Conservation (phyloP, 2,888 invertebrate species). For the Thysanoteuthis rhombus region DNA sequence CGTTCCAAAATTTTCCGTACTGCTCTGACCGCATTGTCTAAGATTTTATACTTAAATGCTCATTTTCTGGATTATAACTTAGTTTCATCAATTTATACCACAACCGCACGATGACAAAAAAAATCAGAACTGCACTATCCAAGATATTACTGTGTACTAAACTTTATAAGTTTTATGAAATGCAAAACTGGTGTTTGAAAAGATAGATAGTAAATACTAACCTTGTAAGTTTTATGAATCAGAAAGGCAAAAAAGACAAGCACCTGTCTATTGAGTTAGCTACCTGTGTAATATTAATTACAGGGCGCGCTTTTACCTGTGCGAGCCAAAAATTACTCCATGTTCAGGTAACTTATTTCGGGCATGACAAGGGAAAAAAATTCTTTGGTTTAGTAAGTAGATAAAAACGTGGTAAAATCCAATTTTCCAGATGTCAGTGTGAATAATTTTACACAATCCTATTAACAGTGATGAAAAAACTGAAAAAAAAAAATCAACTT, state of each 20-base stretch:
- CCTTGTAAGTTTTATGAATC: no score
- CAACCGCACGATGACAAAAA: no score
- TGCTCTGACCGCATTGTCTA: no score
- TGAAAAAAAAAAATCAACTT: not conserved
- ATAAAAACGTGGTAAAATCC: not conserved
- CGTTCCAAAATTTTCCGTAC: no score
- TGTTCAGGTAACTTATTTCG: not conserved
- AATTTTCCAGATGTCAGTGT: not conserved
- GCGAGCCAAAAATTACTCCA: not conserved
- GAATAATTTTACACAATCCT: not conserved
- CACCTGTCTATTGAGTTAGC: not conserved
- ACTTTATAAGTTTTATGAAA: no score
- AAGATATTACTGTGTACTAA: no score
- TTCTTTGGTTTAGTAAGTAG: not conserved
- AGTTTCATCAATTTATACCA: no score
- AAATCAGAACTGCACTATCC: not conserved
- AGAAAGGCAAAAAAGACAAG: not conserved
- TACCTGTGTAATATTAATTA: not conserved
- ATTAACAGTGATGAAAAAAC: not conserved
- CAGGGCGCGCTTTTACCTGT: not conserved
- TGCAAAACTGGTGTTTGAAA: no score
- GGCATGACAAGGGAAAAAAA: not conserved
- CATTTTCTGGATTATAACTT: no score
- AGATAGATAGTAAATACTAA: no score
- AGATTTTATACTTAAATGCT: no score